phyloP scores from a whole-genome alignment of 2,888 invertebrate species.

The Calameuta pallipes region DNA sequence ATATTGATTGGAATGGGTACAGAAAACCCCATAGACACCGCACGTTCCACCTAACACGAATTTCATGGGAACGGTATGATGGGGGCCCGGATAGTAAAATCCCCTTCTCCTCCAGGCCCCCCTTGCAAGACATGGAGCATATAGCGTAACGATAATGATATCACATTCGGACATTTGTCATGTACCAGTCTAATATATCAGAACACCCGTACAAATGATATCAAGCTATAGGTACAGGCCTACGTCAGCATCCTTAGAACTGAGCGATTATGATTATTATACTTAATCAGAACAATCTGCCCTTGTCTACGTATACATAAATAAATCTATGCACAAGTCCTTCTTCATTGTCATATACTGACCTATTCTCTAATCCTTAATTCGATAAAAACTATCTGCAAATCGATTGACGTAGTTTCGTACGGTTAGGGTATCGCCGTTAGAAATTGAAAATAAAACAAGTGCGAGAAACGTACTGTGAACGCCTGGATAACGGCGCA shows the following conservation, averaged over 20 bases:
- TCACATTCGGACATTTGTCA: conserved; percentile 39
- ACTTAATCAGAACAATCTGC: background rate
- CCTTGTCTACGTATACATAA: background rate
- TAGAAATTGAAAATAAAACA: background rate
- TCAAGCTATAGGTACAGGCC: background rate
- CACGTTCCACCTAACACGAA: conserved; percentile 31
- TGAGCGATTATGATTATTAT: background rate
- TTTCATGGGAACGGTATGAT: conserved; percentile 24
- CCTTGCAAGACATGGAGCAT: background rate
- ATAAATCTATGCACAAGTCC: background rate
- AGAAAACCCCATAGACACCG: conserved; percentile 25
- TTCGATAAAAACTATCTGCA: background rate
- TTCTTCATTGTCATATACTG: background rate
- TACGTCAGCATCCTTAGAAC: background rate
- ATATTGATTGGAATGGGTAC: conserved; percentile 54
- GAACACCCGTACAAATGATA: background rate
- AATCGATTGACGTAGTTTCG: background rate
- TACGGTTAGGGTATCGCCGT: background rate
- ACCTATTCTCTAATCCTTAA: background rate
- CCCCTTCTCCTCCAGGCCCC: background rate
- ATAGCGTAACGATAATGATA: conserved; percentile 41
- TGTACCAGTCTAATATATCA: background rate
- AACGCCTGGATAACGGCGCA: background rate
- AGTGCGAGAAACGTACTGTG: background rate
- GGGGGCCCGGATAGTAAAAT: background rate